These are phyloP conservation scores for Choristoneura rosaceana DNA, from an alignment of 2,888 invertebrate species.

Conservation along the genomic window DNA sequence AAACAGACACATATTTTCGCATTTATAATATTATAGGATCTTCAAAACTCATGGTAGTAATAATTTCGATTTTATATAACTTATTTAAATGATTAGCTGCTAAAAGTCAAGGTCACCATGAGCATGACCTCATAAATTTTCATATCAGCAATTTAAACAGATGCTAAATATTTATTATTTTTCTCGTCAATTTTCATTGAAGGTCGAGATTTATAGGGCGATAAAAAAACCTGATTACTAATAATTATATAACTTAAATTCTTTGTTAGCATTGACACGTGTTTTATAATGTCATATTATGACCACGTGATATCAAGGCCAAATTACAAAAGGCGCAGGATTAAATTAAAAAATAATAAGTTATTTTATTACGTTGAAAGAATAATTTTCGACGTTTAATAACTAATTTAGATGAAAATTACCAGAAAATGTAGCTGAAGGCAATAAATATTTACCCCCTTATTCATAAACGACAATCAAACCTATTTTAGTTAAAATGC, in stretches of 20 bases:
- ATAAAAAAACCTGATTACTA: not conserved
- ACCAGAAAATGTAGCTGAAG: no score
- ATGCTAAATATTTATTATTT: not conserved
- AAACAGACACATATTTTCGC: no score
- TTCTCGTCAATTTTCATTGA: not conserved
- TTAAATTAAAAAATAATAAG: not conserved
- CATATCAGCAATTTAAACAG: not conserved
- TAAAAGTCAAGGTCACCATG: not conserved
- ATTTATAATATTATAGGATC: no score
- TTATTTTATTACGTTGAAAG: not conserved
- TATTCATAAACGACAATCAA: no score
- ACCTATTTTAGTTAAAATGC: no score
- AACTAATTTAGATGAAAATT: no score
- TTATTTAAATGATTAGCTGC: not conserved
- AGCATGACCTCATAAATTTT: not conserved
- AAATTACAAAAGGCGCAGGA: not conserved
- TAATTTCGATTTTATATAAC: no score
- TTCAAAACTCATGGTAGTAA: no score
- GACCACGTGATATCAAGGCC: not conserved
- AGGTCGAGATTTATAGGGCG: not conserved
- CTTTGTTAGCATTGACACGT: not conserved
- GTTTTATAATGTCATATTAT: no score
- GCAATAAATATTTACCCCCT: no score
- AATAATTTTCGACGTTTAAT: no score
- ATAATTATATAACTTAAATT: not conserved